Evolutionary conservation across 1,140 invertebrate genomes (phyloP), one percentile per base, ranked within the genome.

Genomic region (Argopecten irradians): DNA sequence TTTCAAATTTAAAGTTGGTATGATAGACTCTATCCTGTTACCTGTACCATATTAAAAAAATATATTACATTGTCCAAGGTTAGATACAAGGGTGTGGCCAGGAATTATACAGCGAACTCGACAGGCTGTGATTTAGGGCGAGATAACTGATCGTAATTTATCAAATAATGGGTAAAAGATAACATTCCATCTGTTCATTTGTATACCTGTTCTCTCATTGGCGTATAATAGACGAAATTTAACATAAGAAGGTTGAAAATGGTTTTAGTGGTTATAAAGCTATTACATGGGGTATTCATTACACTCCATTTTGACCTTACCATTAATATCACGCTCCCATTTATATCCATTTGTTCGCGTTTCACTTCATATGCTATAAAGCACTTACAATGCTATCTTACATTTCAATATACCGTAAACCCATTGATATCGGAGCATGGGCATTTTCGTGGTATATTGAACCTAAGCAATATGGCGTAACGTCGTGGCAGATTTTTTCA

Each of bases 121-220:
- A 71, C 55, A 71, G 28, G 55, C 55, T 28, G 55, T 71, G 55
- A 71, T 71, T 71, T 71, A 71, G 55, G 55, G 22, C 55, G 55
- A 71, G 55, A 71, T 71, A 71, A 71, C n/a, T 11, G 22, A 71
- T 71, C 7, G 55, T 71, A n/a, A 71, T 71, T 71, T 28, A 71
- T 71, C 55, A 28, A 71, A n/a, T n/a, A 3, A 71, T 71, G 55
- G n/a, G 55, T n/a, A 71, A 71, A 71, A 71, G 55, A 71, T 71
- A 71, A 71, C n/a, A 71, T 71, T 71, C 55, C 55, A 71, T 71
- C 55, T 71, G 55, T 71, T 71, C 55, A 71, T 71, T 71, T 71
- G 22, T 28, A 71, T 28, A 71, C 55, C 8, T n/a, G n/a, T n/a
- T 3, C 22, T n/a, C 22, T 71, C 55, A 71, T 71, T 28, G n/a